Base-by-base conservation (phyloP, 2,888 invertebrate genomes). In the Melanostoma scalare region DNA sequence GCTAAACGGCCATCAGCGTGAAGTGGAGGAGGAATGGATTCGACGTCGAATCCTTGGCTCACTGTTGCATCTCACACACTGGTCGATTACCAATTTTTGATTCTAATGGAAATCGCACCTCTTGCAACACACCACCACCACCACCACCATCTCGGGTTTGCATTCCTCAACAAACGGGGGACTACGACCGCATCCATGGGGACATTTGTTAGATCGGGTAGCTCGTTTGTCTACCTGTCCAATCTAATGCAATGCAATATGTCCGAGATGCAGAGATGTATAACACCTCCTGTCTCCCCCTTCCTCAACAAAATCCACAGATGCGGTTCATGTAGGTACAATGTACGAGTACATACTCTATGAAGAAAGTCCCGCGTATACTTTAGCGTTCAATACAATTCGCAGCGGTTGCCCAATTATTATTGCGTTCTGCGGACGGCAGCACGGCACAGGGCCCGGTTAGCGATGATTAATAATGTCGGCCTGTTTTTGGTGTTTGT, bases 371-470 rank as follows among this genome's bases (percentile, higher is more conserved):
- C 38, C 46, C 68, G 46, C 53, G 77, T 61, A 40, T 71, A 74
- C 61, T 42, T 63, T 65, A 69, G 69, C 73, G 74, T 72, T 56
- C 60, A 55, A 79, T 65, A 65, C 65, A 74, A 74, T 73, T 73
- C 82, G 82, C 82, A 73, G 82, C 73, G 48, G 79, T 84, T 79
- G 71, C 84, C 84, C 84, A 84, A 84, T 84, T 84, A 84, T 84
- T 84, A 65, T 69, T 69, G 84, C 79, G 78, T 74, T 82, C 58
- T 46, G 73, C 79, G 61, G 67, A 74, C 71, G 60, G 65, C 78
- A 52, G 78, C 72, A 40, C 38, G 42, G 69, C 69, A 40, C 53
- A 71, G 48, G 40, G 81, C 74, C 53, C 84, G 74, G 79, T 74
- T 84, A 71, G 84, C 38, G 79, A 84, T 84, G 84, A 84, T 79